Percentiles rank a stretch among this genome's conserved stretches.
Evolutionary conservation across 2,113 vertebrate genomes (phyloP).

Genomic region (Ptilorrhoa leucosticta): DNA sequence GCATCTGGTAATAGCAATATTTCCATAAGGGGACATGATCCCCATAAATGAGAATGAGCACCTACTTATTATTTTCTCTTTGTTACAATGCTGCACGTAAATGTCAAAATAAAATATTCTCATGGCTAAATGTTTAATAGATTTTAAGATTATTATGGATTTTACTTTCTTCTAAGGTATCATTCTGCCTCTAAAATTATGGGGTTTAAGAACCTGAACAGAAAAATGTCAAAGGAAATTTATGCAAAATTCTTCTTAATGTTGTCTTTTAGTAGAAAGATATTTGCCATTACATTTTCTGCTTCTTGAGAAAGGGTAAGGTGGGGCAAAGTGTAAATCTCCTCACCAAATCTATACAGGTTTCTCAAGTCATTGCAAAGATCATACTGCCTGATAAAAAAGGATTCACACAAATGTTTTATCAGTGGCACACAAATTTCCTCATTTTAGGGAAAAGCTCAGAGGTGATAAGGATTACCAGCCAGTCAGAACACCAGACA

Average conservation of each 20-base stretch:
- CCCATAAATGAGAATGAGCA: neutral
- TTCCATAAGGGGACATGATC: neutral
- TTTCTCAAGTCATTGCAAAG: neutral
- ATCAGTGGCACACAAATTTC: fast-evolving
- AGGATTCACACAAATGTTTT: fast-evolving
- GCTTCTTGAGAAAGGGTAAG: neutral
- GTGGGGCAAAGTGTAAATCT: neutral
- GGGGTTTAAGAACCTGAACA: neutral
- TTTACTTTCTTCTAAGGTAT: neutral
- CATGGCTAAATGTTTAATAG: neutral
- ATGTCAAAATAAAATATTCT: neutral
- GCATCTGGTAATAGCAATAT: neutral
- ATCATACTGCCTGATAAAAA: neutral
- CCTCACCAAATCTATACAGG: neutral
- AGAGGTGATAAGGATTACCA: neutral
- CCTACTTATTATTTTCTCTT: neutral
- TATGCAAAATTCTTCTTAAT: neutral
- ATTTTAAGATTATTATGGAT: neutral
- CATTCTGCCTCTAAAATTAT: neutral
- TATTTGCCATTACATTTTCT: neutral
- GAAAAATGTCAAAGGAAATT: neutral
- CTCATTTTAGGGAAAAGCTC: neutral
- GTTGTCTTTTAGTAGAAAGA: neutral
- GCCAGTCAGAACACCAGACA: neutral
- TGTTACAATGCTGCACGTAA: neutral